These are phyloP conservation scores for Sminthopsis crassicaudata DNA, from an alignment of 2,113 vertebrate genomes.

Conservation along the genomic window DNA sequence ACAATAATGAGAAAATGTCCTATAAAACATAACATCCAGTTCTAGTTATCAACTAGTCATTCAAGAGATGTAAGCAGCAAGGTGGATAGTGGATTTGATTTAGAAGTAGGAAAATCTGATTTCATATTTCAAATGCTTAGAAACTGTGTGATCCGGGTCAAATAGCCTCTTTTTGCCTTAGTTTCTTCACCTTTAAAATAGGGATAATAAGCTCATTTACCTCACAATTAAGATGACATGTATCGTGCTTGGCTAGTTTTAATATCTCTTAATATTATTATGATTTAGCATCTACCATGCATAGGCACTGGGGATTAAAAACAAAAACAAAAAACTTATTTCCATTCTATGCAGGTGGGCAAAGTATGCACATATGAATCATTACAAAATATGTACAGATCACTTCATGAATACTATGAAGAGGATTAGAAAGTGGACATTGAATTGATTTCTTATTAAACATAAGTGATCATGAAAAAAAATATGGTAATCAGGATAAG, in stretches of 20 bases:
- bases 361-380: background rate
- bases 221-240: background rate
- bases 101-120: background rate
- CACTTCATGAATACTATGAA: background rate
- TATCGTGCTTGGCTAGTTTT: background rate
- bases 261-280: background rate
- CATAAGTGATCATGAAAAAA: background rate
- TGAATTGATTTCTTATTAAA: background rate
- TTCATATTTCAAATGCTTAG: background rate
- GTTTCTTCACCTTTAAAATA: background rate
- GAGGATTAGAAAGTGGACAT: background rate
- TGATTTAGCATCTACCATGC: background rate
- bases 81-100: background rate
- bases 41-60: background rate
- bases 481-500: background rate
- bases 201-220: background rate
- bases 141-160: background rate
- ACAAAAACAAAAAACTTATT: background rate
- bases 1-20: background rate
- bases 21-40: background rate
- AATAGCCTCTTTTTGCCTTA: background rate
- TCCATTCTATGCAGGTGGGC: background rate
- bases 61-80: background rate
- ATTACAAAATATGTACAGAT: background rate
- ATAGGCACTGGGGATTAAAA: background rate